Percentiles rank a stretch among this genome's conserved stretches.
Conservation (phyloP, 2,888 invertebrate species). For the Chaetogeoica ovagalla region DNA sequence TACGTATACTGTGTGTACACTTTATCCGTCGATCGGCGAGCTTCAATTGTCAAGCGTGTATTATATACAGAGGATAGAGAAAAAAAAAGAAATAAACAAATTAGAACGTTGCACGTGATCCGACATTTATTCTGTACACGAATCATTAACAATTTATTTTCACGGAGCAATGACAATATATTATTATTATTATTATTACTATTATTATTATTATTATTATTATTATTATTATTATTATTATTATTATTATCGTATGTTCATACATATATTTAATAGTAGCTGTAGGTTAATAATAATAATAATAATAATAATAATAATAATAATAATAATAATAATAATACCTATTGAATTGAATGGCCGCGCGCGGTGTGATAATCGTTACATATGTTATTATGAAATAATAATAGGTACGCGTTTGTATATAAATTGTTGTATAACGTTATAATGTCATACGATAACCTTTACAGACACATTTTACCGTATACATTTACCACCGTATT, state of each 20-base stretch:
- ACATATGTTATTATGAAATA: neutral
- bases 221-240: no score
- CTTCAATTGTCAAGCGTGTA: conserved; percentile 17
- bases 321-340: neutral
- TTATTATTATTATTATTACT: no score
- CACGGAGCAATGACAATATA: conserved; percentile 5
- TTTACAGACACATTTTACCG: neutral
- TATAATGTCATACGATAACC: neutral
- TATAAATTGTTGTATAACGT: neutral
- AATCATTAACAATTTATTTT: conserved; percentile 16
- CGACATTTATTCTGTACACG: neutral
- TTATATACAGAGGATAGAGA: no score
- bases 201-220: no score
- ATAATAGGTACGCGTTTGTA: neutral
- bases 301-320: neutral
- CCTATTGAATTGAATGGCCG: neutral
- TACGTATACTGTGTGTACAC: neutral
- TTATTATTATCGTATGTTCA: no score
- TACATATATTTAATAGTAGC: no score
- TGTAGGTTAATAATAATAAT: no score
- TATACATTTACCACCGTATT: no score
- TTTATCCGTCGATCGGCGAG: conserved; percentile 11
- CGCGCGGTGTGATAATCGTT: neutral
- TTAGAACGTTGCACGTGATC: neutral
- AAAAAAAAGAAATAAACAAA: no score